Conservation (phyloP, 2,888 invertebrate species). For the Phortica okadai region DNA sequence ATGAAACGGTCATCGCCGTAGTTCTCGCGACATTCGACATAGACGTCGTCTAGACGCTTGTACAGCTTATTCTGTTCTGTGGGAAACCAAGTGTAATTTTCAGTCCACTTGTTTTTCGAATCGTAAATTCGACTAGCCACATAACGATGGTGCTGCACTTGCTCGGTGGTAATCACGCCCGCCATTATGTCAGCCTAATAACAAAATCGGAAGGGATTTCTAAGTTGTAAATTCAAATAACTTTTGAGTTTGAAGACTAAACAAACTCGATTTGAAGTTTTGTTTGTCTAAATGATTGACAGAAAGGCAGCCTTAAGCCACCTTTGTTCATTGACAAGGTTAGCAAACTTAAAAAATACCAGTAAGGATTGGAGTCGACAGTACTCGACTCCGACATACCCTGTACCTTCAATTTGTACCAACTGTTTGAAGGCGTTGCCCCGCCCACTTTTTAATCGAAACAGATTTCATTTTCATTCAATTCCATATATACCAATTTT, state of each 20-base stretch:
- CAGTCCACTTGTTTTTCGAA: conserved; percentile 18
- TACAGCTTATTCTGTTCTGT: neutral
- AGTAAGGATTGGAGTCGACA: no score
- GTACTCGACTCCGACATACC: no score
- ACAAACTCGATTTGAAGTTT: neutral
- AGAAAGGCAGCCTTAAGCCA: neutral
- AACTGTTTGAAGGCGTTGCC: no score
- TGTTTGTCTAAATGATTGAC: neutral
- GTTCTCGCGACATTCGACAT: conserved; percentile 10
- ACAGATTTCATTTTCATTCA: no score
- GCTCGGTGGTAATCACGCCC: neutral
- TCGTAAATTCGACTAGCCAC: neutral
- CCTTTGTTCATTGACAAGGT: no score
- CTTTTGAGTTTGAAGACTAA: neutral
- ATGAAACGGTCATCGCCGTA: conserved; percentile 7
- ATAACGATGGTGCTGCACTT: neutral
- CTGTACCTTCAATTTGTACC: no score
- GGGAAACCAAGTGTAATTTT: conserved; percentile 6
- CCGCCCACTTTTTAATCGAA: no score
- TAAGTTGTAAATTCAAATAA: neutral
- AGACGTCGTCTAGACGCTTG: conserved; percentile 6
- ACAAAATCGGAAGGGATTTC: no score
- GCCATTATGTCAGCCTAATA: neutral
- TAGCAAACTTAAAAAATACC: no score
- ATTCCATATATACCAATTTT: no score